A percentile compares a stretch with the other conserved stretches of the same genome.
Evolutionary conservation across 2,888 invertebrate genomes (phyloP).

Genomic region (Strigamia transsilvanica): DNA sequence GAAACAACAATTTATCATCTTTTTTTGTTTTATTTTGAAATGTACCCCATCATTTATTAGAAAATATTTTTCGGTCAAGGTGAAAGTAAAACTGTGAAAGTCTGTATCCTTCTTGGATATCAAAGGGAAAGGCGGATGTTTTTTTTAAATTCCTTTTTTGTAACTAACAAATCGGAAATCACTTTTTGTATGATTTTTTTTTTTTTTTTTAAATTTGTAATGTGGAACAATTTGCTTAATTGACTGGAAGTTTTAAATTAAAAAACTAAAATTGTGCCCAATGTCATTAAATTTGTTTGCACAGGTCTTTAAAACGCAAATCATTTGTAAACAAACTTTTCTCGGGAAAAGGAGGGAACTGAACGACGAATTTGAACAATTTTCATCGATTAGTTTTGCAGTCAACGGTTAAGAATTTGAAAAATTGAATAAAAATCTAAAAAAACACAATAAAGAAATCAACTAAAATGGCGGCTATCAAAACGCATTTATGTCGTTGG

Average conservation of each 20-base stretch:
- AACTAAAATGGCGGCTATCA: neutral
- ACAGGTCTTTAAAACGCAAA: neutral
- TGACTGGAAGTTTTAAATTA: neutral
- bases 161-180: neutral
- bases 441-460: neutral
- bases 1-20: neutral
- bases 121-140: slow-evolving; percentile 37
- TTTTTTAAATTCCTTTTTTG: neutral
- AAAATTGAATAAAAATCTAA: neutral
- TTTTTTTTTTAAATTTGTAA: neutral
- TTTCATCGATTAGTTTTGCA: neutral
- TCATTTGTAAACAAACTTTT: neutral
- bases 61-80: slow-evolving; percentile 13
- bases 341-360: neutral
- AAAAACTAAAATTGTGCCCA: neutral
- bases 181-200: neutral
- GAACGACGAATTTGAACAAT: neutral
- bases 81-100: neutral
- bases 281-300: neutral
- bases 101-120: slow-evolving; percentile 30
- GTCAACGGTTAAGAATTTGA: neutral
- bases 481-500: no score
- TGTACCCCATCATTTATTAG: neutral
- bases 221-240: neutral
- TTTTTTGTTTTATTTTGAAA: neutral